These are phyloP conservation scores for Megastigmus dorsalis DNA, from an alignment of 2,888 invertebrate genomes.

Conservation along the genomic window DNA sequence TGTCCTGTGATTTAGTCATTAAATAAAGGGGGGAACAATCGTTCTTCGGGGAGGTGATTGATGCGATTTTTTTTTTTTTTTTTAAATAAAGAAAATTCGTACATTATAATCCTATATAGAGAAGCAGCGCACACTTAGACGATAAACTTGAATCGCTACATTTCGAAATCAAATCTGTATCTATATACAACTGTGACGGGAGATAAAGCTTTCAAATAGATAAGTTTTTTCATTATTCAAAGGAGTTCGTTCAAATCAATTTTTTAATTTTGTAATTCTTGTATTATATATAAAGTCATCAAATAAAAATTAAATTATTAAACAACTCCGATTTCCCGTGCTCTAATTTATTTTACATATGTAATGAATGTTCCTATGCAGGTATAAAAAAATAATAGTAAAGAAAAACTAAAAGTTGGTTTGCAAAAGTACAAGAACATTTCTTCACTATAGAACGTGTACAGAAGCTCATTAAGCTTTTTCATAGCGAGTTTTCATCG, in stretches of 20 bases:
- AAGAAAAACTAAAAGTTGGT: too few species aligned
- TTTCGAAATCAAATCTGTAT: neutral
- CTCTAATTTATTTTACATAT: neutral
- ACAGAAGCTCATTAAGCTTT: too few species aligned
- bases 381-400: neutral
- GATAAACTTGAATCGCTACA: neutral
- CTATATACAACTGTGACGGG: too few species aligned
- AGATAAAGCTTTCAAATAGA: too few species aligned
- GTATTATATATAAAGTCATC: too few species aligned
- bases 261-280: too few species aligned
- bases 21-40: neutral
- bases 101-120: too few species aligned
- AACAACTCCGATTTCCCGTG: neutral
- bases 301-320: too few species aligned
- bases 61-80: neutral
- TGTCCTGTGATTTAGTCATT: slow-evolving; percentile 56
- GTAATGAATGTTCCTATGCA: neutral
- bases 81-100: too few species aligned
- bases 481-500: neutral
- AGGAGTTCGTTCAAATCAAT: neutral
- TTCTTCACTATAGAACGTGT: too few species aligned
- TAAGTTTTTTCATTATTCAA: neutral
- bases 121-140: slow-evolving; percentile 3
- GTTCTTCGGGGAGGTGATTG: slow-evolving; percentile 4
- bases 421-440: too few species aligned